A percentile compares a stretch with the other conserved stretches of the same genome.
Conservation (phyloP, 2,888 invertebrate genomes). For the Monopis laevigella region DNA sequence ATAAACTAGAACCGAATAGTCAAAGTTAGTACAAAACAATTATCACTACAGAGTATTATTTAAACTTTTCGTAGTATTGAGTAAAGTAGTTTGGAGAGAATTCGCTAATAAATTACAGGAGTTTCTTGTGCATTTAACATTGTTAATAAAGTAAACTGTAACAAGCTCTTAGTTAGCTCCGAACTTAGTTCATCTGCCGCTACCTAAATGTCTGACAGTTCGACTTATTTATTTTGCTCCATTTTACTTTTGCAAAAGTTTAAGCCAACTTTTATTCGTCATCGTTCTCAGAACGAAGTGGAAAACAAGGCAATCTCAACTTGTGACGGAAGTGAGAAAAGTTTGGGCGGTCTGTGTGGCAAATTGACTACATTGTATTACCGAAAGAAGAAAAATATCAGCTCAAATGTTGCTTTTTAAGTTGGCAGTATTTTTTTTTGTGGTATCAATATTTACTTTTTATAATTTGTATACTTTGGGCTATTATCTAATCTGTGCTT, state of each 20-base stretch:
- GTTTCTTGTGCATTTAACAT: constrained; percentile 8
- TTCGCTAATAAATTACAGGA: constrained; percentile 5
- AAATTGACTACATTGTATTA: constrained; percentile 54
- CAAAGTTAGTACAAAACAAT: no score
- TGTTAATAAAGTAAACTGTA: constrained; percentile 9
- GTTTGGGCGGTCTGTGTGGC: constrained; percentile 34
- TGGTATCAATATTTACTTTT: no score
- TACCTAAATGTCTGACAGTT: constrained; percentile 10
- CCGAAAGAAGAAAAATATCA: constrained; percentile 16
- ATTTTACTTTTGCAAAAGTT: constrained; percentile 20
- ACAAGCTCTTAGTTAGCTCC: constrained; percentile 10
- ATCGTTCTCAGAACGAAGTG: constrained; percentile 37
- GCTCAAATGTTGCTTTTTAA: background rate
- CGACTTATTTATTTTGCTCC: constrained; percentile 14
- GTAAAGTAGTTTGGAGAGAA: background rate
- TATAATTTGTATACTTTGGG: no score
- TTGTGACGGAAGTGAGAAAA: constrained; percentile 36
- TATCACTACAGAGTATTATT: no score
- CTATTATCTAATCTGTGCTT: no score
- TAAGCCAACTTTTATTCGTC: constrained; percentile 39
- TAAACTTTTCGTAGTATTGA: no score
- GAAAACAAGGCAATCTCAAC: constrained; percentile 55
- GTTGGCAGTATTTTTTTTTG: no score
- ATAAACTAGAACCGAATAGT: no score
- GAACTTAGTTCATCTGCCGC: constrained; percentile 12